Evolutionary conservation across 2,113 vertebrate species (phyloP), one percentile per base, ranked within the genome.

Genomic region (Dissostichus mawsoni): DNA sequence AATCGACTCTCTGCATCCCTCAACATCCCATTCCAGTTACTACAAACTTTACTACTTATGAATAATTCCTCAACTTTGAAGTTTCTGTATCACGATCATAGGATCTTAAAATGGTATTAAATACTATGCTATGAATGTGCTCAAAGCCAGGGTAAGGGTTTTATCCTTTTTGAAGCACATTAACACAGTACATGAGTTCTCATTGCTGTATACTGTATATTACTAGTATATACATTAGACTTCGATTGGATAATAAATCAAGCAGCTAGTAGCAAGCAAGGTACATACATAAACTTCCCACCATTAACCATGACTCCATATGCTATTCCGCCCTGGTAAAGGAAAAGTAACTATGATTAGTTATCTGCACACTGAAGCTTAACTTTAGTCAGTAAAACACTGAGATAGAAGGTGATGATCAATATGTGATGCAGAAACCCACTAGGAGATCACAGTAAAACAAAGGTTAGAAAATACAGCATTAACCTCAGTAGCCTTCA

Each of bases 401-500:
- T 36, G 57, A 23, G 71, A 76, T 20, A 70, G 44, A 78, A 11
- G 68, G 61, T 48, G 23, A 85, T 73, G 67, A 78, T 82, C 67
- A 80, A 76, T 81, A 65, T 59, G 72, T 62, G 76, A 78, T 69
- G 72, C 55, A 50, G 13, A 80, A 71, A 36, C 77, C 68, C 64
- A 53, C 65, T 11, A 69, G 59, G 67, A 78, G 63, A 59, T 56
- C 58, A 29, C 16, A 51, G 33, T 52, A 69, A 84, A 84, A 47
- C 53, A 75, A 74, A 80, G 50, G 74, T 17, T 69, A 45, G 52
- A 81, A 71, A 86, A 80, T 74, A 82, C 78, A 78, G 61, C 52
- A 77, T 88, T 71, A 73, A 84, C 81, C 73, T 84, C 45, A 53
- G 50, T 76, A 78, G 74, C 18, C 57, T 77, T 74, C 55, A 73